These are phyloP conservation scores for Netelia inedita DNA, from an alignment of 2,888 invertebrate genomes.

Conservation along the genomic window DNA sequence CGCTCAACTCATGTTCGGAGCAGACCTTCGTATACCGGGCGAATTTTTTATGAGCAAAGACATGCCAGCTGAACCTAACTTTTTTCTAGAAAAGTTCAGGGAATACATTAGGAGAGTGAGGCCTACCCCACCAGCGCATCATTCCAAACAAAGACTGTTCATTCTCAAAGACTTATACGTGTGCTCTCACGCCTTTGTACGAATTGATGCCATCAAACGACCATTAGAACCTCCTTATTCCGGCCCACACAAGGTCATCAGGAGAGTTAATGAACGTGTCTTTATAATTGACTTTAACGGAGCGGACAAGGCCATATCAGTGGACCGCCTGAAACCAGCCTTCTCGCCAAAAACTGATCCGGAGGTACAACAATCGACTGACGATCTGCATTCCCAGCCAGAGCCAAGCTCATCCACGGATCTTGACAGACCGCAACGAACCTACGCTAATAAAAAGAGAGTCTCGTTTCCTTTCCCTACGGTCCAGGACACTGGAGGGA, in stretches of 20 bases:
- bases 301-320: conserved; percentile 23
- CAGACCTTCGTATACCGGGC: conserved; percentile 63
- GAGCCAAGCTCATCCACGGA: too few relatives aligned
- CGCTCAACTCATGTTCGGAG: conserved; percentile 69
- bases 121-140: conserved; percentile 58
- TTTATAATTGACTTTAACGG: conserved; percentile 51
- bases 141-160: conserved; percentile 38
- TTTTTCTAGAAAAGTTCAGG: too few relatives aligned
- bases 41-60: conserved; percentile 57
- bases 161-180: conserved; percentile 27
- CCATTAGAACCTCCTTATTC: conserved; percentile 62
- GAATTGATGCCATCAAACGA: conserved; percentile 56
- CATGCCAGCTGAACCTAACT: conserved; percentile 31
- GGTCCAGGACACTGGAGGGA: too few relatives aligned
- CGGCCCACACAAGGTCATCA: conserved; percentile 54
- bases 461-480: too few relatives aligned
- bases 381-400: too few relatives aligned
- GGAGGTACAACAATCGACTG: too few relatives aligned
- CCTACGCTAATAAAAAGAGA: too few relatives aligned
- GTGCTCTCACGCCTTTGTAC: conserved; percentile 58
- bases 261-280: conserved; percentile 45
- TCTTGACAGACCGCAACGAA: too few relatives aligned
- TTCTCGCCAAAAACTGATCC: conserved; percentile 87
- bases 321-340: conserved; percentile 62
- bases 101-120: conserved; percentile 32